phyloP scores from a whole-genome alignment of 2,888 invertebrate genomes.

The Xylophagus ater region DNA sequence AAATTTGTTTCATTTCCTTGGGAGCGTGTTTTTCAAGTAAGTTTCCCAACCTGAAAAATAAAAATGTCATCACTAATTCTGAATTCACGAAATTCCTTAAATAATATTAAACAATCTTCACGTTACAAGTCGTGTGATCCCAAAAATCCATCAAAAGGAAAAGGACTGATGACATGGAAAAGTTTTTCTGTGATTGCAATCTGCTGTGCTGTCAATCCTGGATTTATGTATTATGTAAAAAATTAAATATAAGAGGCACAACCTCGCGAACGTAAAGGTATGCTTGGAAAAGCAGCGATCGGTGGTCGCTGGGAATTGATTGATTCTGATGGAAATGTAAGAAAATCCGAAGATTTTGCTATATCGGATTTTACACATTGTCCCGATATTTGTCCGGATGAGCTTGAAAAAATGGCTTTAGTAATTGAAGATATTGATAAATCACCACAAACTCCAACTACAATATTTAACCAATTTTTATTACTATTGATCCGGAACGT shows the following conservation, averaged over 20 bases:
- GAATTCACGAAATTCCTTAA: no score
- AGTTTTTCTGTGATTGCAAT: conserved; percentile 54
- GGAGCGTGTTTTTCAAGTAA: no score
- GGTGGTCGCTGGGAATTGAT: conserved; percentile 87
- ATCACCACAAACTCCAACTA: conserved; percentile 42
- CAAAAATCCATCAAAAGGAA: conserved; percentile 27
- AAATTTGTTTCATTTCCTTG: no score
- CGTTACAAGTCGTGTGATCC: no score
- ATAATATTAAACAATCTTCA: no score
- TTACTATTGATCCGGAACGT: conserved; percentile 90
- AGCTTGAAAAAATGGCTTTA: conserved; percentile 87
- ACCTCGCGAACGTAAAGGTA: conserved; percentile 62
- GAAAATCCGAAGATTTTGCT: conserved; percentile 73
- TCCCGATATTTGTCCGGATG: conserved; percentile 98
- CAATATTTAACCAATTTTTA: conserved; percentile 76
- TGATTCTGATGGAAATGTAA: conserved; percentile 53
- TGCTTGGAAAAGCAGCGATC: conserved; percentile 83
- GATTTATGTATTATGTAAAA: conserved; percentile 61
- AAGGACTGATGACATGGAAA: conserved; percentile 73
- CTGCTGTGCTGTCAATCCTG: conserved; percentile 48
- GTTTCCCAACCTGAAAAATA: no score
- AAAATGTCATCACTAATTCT: no score
- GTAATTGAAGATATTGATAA: conserved; percentile 61
- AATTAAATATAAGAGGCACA: conserved; percentile 63
- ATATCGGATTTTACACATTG: conserved; percentile 99